Conservation (phyloP, 1,140 invertebrate species). For the Antheraea pernyi region DNA sequence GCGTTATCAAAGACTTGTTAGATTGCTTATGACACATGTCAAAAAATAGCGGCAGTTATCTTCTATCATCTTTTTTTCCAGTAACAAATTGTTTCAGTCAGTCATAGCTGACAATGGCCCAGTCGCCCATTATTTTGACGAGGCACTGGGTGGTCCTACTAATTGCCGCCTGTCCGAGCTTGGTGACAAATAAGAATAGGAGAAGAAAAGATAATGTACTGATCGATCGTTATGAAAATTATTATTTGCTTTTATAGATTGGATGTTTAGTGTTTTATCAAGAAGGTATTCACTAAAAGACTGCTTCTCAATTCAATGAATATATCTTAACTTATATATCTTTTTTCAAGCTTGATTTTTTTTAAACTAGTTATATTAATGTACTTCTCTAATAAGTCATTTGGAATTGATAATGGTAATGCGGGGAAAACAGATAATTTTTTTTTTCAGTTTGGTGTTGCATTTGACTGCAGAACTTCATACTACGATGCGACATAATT, state of each 20-base stretch:
- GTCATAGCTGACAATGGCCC: slow-evolving; percentile 26
- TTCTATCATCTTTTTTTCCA: slow-evolving; percentile 20
- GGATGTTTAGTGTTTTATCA: slow-evolving; percentile 7
- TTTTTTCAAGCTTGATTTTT: no score
- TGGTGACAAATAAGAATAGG: slow-evolving; percentile 51
- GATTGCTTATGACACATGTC: slow-evolving; percentile 9
- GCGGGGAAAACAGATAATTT: no score
- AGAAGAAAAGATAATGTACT: slow-evolving; percentile 40
- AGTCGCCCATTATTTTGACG: slow-evolving; percentile 31
- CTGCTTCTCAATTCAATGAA: not conserved
- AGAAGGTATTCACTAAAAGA: not conserved
- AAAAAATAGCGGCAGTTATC: slow-evolving; percentile 13
- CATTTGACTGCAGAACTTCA: no score
- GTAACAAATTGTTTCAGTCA: slow-evolving; percentile 43
- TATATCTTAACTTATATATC: not conserved
- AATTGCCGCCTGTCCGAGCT: slow-evolving; percentile 41
- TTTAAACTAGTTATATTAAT: no score
- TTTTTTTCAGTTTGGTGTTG: no score
- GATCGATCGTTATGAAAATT: slow-evolving; percentile 31
- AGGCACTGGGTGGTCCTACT: slow-evolving; percentile 47
- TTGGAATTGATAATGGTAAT: no score
- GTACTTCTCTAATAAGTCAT: no score
- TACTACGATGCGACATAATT: no score
- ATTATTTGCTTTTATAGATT: slow-evolving; percentile 13
- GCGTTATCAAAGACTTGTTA: not conserved